A percentile compares a stretch with the other conserved stretches of the same genome.
phyloP scores from a whole-genome alignment of 1,140 invertebrate species.

The Paracyclopina nana region DNA sequence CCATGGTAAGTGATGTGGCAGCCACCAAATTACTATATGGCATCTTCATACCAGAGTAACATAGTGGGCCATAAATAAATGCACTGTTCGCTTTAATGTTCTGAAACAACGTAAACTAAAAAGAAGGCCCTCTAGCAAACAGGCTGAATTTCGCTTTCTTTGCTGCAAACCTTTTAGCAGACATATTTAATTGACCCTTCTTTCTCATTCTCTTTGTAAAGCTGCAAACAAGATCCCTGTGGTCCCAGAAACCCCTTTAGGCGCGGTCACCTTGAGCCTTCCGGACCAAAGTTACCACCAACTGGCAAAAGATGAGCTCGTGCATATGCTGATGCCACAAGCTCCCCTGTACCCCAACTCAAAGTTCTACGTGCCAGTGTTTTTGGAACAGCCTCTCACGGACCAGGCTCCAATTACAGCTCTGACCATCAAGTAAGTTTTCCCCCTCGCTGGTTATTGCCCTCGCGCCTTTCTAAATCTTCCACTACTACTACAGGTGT shows the following conservation, averaged over 20 bases:
- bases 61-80: not conserved
- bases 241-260: not conserved
- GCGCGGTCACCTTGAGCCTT: not conserved
- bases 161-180: too few species aligned
- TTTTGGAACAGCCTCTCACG: not conserved
- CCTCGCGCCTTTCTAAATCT: not conserved
- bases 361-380: not conserved
- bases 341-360: not conserved
- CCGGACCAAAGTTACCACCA: not conserved
- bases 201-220: not conserved
- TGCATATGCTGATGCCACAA: constrained; percentile 2
- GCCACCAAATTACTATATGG: not conserved
- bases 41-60: not conserved
- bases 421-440: too few species aligned
- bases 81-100: not conserved
- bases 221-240: not conserved
- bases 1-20: not conserved
- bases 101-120: not conserved
- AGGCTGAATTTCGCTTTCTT: too few species aligned
- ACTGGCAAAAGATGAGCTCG: not conserved
- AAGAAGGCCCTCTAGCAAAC: not conserved
- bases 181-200: not conserved
- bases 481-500: not conserved
- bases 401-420: too few species aligned
- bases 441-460: not conserved